A percentile compares a stretch with the other conserved stretches of the same genome.
phyloP scores from a whole-genome alignment of 2,888 invertebrate genomes.

The Chloroclysta siterata region DNA sequence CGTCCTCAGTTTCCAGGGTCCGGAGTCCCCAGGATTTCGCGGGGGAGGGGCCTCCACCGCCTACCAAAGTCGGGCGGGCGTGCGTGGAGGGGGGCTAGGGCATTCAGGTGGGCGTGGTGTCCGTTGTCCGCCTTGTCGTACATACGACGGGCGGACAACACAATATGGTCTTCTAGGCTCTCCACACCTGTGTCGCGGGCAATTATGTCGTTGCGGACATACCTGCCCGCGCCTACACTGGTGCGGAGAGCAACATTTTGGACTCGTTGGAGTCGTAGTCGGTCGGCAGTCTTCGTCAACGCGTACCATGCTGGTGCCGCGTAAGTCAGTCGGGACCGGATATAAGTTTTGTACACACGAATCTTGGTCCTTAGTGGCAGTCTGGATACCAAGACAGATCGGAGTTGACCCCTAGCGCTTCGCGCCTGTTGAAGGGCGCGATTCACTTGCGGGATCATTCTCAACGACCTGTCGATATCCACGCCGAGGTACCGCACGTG shows the following conservation, averaged over 20 bases:
- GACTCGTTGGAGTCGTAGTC: background rate
- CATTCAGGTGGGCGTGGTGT: background rate
- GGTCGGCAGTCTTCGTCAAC: background rate
- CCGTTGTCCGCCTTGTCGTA: slow-evolving; percentile 7
- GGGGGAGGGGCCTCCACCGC: background rate
- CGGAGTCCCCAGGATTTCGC: background rate
- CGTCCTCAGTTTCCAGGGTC: background rate
- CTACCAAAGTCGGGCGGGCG: background rate
- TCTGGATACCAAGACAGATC: background rate
- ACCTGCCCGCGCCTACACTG: background rate
- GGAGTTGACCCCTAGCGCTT: background rate
- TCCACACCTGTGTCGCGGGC: background rate
- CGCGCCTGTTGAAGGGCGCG: background rate
- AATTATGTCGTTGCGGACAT: background rate
- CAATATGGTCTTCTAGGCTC: background rate
- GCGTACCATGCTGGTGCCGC: background rate
- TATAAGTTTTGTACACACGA: background rate
- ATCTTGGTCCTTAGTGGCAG: background rate
- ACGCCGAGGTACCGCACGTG: background rate
- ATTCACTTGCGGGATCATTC: background rate
- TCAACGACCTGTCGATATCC: background rate
- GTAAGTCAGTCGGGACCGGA: background rate
- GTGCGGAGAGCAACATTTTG: background rate
- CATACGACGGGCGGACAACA: background rate
- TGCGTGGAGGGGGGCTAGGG: background rate